Conservation (phyloP, 2,888 invertebrate species). For the Rhyacophila evoluta region DNA sequence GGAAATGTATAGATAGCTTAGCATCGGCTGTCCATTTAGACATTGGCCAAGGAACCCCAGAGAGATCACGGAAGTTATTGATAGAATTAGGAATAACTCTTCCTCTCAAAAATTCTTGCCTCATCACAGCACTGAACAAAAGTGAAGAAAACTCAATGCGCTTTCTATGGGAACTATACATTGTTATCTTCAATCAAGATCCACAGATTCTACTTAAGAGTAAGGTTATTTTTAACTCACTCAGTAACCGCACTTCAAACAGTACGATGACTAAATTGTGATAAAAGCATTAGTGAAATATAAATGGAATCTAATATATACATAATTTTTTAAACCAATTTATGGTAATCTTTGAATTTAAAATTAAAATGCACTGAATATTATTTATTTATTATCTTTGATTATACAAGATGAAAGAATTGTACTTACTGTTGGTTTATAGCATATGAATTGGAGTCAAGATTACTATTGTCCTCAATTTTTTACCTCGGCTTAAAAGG, state of each 20-base stretch:
- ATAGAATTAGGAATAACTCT: conserved; percentile 61
- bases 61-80: conserved; percentile 59
- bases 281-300: no score
- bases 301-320: no score
- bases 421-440: neutral
- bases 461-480: conserved; percentile 63
- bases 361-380: no score
- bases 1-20: conserved; percentile 60
- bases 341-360: no score
- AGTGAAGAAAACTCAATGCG: conserved; percentile 63
- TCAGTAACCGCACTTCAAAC: no score
- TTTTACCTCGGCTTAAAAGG: conserved; percentile 65
- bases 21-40: conserved; percentile 62
- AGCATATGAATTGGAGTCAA: conserved; percentile 57
- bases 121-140: conserved; percentile 62
- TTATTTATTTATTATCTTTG: no score
- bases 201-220: conserved; percentile 58
- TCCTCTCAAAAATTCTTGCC: conserved; percentile 58
- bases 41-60: conserved; percentile 62
- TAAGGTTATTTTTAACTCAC: no score
- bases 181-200: conserved; percentile 60
- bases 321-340: no score
- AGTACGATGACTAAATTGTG: no score
- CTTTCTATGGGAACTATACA: conserved; percentile 66
- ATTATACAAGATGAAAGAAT: no score